Evolutionary conservation across 2,113 vertebrate genomes (phyloP).

Genomic region (Procapra przewalskii): DNA sequence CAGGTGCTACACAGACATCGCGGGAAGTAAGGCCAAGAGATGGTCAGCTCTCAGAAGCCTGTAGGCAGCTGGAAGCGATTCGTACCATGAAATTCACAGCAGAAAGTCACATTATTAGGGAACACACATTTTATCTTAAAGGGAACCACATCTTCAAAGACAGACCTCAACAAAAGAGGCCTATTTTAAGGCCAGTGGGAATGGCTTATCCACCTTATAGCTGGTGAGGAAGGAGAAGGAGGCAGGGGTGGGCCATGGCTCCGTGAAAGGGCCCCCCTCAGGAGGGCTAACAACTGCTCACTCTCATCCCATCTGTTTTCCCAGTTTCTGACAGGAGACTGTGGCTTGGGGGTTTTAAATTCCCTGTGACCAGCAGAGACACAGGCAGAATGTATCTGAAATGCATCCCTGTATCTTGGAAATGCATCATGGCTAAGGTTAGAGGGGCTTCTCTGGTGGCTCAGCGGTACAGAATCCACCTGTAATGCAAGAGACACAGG

Average conservation of each 20-base stretch:
- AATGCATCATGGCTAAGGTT: not conserved
- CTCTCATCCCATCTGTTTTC: not conserved
- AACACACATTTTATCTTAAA: not conserved
- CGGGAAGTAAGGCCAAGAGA: accelerated
- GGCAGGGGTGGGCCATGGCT: accelerated
- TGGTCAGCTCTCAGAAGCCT: not conserved
- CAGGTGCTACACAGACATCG: not conserved
- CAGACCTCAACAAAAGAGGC: not conserved
- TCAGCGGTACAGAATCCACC: not conserved
- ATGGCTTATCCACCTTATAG: not conserved
- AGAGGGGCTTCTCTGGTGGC: not conserved
- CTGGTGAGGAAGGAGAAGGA: not conserved
- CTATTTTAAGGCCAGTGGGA: not conserved
- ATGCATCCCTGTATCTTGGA: not conserved
- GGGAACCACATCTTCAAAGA: not conserved
- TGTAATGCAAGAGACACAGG: not conserved
- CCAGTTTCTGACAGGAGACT: not conserved
- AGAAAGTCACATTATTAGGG: not conserved
- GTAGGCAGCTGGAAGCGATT: not conserved
- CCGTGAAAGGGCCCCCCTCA: not conserved
- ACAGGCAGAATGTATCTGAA: not conserved
- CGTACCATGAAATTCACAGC: not conserved
- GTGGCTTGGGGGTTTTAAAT: not conserved
- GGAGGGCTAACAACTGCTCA: not conserved
- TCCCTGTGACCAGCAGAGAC: not conserved